A percentile compares a stretch with the other conserved stretches of the same genome.
phyloP scores from a whole-genome alignment of 2,113 vertebrate species.

The Cyanoramphus novaezelandiae region DNA sequence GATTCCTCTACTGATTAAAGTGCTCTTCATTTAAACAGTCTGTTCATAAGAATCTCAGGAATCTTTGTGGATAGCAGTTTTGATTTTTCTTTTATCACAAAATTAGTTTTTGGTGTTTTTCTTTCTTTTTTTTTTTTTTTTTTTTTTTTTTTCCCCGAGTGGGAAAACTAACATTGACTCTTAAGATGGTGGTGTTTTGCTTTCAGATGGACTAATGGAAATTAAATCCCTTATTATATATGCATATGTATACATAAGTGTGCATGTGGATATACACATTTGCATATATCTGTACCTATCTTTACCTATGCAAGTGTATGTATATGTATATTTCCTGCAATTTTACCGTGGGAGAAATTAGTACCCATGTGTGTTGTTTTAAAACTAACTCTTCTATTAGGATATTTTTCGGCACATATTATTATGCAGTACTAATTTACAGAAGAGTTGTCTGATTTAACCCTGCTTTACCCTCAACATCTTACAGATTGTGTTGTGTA shows the following conservation, averaged over 20 bases:
- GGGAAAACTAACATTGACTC: conserved; percentile 3
- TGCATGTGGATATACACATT: not conserved
- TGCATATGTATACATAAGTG: not conserved
- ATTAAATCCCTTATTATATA: conserved; percentile 49
- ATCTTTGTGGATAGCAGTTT: conserved; percentile 75
- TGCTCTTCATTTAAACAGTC: conserved; percentile 83
- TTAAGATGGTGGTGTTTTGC: conserved; percentile 29
- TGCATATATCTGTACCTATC: not conserved
- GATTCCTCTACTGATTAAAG: conserved; percentile 85
- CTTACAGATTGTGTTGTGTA: conserved; percentile 55
- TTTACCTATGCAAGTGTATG: not conserved
- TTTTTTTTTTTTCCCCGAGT: not conserved
- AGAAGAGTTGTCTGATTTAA: conserved; percentile 58
- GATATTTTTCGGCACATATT: not conserved
- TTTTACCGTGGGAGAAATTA: conserved; percentile 12
- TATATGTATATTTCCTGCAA: not conserved
- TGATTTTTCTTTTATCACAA: conserved; percentile 62
- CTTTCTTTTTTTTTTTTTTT: rapidly evolving
- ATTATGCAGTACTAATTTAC: conserved; percentile 30
- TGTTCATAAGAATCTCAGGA: conserved; percentile 80
- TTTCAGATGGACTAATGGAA: conserved; percentile 63
- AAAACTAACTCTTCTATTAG: conserved; percentile 4
- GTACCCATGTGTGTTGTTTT: not conserved
- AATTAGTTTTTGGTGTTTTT: conserved; percentile 55
- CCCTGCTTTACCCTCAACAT: conserved; percentile 33